These are phyloP conservation scores for Axinella damicornis DNA, from an alignment of 37 sponge, comb jelly and placozoan genomes.

Conservation along the genomic window DNA sequence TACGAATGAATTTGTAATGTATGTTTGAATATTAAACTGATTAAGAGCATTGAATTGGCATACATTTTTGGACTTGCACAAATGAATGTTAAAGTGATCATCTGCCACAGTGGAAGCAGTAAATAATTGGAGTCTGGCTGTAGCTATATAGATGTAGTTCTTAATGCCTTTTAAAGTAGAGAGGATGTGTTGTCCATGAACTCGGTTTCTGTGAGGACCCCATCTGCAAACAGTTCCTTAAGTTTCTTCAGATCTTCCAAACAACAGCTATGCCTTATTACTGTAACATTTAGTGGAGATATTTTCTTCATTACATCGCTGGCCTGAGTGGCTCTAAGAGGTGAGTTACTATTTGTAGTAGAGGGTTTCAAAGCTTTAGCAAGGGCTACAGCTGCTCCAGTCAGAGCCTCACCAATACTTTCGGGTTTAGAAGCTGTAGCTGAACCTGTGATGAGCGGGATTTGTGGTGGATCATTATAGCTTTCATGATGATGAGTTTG, in stretches of 20 bases:
- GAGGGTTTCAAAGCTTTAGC: not conserved
- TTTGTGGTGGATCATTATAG: conserved; percentile 36
- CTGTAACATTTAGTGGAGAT: conserved; percentile 30
- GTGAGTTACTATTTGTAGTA: not conserved
- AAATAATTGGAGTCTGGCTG: too few relatives aligned
- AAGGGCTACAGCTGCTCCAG: conserved; percentile 25
- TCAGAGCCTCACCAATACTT: not conserved
- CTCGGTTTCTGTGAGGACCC: conserved; percentile 20
- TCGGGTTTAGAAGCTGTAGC: not conserved
- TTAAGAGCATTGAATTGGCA: not conserved
- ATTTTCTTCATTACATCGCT: too few relatives aligned
- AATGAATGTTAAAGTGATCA: too few relatives aligned
- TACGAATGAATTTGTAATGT: not conserved
- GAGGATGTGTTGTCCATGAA: conserved; percentile 13
- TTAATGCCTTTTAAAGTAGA: not conserved
- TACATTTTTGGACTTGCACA: too few relatives aligned
- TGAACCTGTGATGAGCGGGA: too few relatives aligned
- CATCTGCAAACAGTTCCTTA: conserved; percentile 28
- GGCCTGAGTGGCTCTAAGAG: not conserved
- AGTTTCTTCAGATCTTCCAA: conserved; percentile 32
- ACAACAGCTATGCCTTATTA: conserved; percentile 20
- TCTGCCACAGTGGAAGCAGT: too few relatives aligned
- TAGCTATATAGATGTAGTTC: too few relatives aligned
- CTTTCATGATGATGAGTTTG: conserved; percentile 30
- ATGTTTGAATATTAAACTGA: not conserved